Evolutionary conservation across 2,888 invertebrate species (phyloP).

Genomic region (Gryllus longicercus): DNA sequence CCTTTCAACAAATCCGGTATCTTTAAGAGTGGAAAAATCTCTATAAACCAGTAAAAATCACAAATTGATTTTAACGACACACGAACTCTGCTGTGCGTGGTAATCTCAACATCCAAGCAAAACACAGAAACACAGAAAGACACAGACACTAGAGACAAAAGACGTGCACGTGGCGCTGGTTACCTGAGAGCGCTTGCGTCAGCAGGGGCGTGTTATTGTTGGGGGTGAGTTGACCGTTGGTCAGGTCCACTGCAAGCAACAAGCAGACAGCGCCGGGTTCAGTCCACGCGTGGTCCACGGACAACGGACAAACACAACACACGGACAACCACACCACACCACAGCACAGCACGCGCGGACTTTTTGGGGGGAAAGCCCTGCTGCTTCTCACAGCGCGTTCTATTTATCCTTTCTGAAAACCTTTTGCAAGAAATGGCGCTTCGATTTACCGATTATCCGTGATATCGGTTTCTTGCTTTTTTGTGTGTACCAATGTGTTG

Average conservation of each 20-base stretch:
- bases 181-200: conserved; percentile 95
- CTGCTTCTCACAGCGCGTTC: too few species aligned
- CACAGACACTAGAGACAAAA: conserved; percentile 24
- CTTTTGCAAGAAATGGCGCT: too few species aligned
- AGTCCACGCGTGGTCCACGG: neutral
- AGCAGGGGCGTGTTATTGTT: conserved; percentile 94
- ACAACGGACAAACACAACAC: neutral
- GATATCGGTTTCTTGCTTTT: too few species aligned
- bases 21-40: too few species aligned
- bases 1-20: too few species aligned
- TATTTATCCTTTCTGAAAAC: too few species aligned
- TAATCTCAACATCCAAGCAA: conserved; percentile 23
- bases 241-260: conserved; percentile 81
- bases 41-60: too few species aligned
- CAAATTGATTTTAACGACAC: too few species aligned
- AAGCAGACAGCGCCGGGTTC: conserved; percentile 4
- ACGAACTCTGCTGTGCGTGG: neutral
- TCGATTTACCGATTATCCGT: too few species aligned
- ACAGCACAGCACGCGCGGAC: too few species aligned
- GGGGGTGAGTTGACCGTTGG: conserved; percentile 92
- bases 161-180: conserved; percentile 46
- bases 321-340: neutral
- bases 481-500: neutral
- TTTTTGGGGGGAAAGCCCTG: too few species aligned
- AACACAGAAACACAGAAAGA: conserved; percentile 29